Evolutionary conservation across 2,888 invertebrate species (phyloP), one percentile per base, ranked within the genome.

Genomic region (Formica aserva): DNA sequence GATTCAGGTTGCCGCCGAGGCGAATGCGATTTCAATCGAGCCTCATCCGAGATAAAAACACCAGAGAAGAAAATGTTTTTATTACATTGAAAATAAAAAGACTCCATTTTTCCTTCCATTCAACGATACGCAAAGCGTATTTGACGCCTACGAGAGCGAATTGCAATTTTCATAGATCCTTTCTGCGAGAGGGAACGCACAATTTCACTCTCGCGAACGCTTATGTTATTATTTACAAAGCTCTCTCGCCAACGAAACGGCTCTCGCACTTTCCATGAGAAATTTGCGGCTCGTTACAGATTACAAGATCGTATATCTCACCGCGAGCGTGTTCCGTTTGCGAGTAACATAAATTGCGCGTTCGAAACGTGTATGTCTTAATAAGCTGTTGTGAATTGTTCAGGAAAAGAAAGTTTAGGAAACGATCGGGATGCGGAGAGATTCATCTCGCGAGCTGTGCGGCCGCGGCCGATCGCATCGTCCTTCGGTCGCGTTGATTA

Each of bases 11-110:
- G 71, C 71, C 60, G 15, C 22, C 57, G 60, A 69, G 13, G 60
- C 32, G 22, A 81, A 52, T 63, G 45, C 18, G 22, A 65, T 75
- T 81, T 81, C 63, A 81, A 65, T 75, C 38, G 75, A 75, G 62
- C 63, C 26, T 35, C 22, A 60, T 72, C 29, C 22, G 15, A 9
- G 18, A 48, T 15, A 62, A 35, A 71, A 71, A 60, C 60, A 71
- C 13, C 13, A 22, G 48, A 52, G 8, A 18, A 48, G 48, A n/a
- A 6, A 52, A 78, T 45, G 45, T 13, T 57, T 32, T 60, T 18
- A 32, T 35, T 62, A 38, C 4, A 26, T 66, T 29, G 18, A 66
- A 3, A 77, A 35, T 18, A n/a, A 62, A 35, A 65, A 52, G 11
- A 26, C 29, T 29, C 15, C 15, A 62, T 55, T 65, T 65, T 52